Conservation (phyloP, 1,140 invertebrate species). For the Drosophila bipectinata region DNA sequence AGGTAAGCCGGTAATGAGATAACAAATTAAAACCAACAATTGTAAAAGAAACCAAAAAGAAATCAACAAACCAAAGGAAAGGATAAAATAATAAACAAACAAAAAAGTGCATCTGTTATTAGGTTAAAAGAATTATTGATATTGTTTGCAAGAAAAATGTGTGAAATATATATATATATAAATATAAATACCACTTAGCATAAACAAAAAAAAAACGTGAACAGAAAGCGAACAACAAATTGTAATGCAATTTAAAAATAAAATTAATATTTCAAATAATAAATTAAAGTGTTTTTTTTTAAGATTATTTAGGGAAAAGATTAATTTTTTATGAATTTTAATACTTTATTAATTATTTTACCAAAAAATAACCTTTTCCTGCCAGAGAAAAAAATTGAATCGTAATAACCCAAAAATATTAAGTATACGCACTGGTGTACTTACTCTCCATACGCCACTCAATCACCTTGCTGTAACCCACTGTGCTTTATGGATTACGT, state of each 20-base stretch:
- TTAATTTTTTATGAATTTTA: too few species aligned
- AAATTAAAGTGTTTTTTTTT: background rate
- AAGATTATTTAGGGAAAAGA: too few species aligned
- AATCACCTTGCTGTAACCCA: slow-evolving; percentile 4
- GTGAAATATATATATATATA: slow-evolving; percentile 67
- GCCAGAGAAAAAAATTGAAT: too few species aligned
- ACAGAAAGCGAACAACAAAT: slow-evolving; percentile 61
- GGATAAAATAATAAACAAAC: slow-evolving; percentile 13
- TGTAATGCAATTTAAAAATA: slow-evolving; percentile 79
- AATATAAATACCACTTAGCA: slow-evolving; percentile 64
- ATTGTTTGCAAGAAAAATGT: slow-evolving; percentile 76
- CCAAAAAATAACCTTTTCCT: too few species aligned
- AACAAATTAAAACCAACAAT: slow-evolving; percentile 39
- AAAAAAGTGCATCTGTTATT: slow-evolving; percentile 70
- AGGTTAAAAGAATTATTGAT: slow-evolving; percentile 78
- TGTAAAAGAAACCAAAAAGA: slow-evolving; percentile 34
- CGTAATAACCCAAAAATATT: too few species aligned
- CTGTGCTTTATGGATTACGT: slow-evolving; percentile 58
- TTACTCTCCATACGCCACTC: background rate
- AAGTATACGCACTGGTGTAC: background rate
- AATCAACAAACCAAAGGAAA: slow-evolving; percentile 14
- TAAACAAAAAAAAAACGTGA: slow-evolving; percentile 55
- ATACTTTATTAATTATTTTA: too few species aligned
- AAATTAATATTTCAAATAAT: slow-evolving; percentile 78
- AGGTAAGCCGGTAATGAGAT: slow-evolving; percentile 3